Conservation (phyloP, 2,888 invertebrate genomes). For the Standfussiana lucernea region DNA sequence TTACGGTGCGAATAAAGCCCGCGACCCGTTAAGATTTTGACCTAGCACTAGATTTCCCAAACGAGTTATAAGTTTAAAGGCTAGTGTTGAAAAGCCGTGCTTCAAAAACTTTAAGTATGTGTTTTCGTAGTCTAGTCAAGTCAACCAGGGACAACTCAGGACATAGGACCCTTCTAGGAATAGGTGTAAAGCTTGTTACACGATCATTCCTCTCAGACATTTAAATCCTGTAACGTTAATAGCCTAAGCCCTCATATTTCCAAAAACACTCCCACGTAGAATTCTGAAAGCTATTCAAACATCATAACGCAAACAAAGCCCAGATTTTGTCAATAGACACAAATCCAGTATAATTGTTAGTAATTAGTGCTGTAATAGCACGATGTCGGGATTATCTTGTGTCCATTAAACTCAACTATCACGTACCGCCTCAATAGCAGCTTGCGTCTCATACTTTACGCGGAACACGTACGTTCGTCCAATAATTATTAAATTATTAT, state of each 20-base stretch:
- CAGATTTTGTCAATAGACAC: conserved; percentile 43
- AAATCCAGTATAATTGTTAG: conserved; percentile 46
- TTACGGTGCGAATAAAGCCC: conserved; percentile 26
- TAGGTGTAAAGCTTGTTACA: conserved; percentile 8
- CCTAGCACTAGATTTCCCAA: conserved; percentile 40
- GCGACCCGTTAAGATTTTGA: conserved; percentile 26
- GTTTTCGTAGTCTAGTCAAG: background rate
- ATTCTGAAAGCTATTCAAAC: conserved; percentile 21
- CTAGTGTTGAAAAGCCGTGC: conserved; percentile 11
- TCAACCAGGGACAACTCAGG: background rate
- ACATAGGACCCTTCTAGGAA: conserved; percentile 7
- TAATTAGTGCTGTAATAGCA: conserved; percentile 55
- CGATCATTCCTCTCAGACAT: conserved; percentile 29
- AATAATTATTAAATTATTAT: conserved; percentile 68
- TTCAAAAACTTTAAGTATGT: conserved; percentile 23
- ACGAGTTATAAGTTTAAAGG: conserved; percentile 26
- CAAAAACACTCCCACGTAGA: conserved; percentile 10
- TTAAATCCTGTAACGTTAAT: conserved; percentile 18
- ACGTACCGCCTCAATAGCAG: conserved; percentile 54
- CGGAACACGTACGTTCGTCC: conserved; percentile 69
- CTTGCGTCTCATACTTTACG: conserved; percentile 44
- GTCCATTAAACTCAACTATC: conserved; percentile 63
- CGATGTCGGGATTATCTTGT: conserved; percentile 36
- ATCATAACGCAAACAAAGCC: conserved; percentile 34
- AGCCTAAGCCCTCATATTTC: conserved; percentile 3